Percentiles rank a stretch among this genome's conserved stretches.
Evolutionary conservation across 2,113 vertebrate genomes (phyloP).

Genomic region (Seriola quinqueradiata): DNA sequence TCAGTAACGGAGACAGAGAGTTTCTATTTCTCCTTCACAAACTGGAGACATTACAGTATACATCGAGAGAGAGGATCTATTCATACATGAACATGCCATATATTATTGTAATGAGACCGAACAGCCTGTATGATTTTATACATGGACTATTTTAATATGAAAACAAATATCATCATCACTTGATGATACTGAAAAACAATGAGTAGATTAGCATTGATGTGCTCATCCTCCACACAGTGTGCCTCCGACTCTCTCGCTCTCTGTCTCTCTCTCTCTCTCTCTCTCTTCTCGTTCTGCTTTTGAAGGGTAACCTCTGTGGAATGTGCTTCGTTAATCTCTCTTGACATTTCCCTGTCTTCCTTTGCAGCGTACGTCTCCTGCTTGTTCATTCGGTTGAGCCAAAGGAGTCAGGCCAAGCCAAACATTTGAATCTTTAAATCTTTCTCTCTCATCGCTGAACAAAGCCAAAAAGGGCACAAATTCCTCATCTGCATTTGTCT

Average conservation of each 20-base stretch:
- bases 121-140: not conserved
- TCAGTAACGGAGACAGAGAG: too few relatives aligned
- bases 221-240: not conserved
- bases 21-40: too few relatives aligned
- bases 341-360: conserved; percentile 78
- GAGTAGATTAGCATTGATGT: conserved; percentile 27
- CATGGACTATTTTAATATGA: not conserved
- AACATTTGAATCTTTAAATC: conserved; percentile 61
- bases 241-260: not conserved
- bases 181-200: conserved; percentile 34
- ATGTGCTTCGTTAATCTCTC: conserved; percentile 78
- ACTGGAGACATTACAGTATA: too few relatives aligned
- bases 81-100: not conserved
- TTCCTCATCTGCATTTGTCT: conserved; percentile 17
- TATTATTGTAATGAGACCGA: not conserved
- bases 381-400: conserved; percentile 63
- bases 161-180: conserved; percentile 27
- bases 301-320: conserved; percentile 75
- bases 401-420: conserved; percentile 59
- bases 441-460: conserved; percentile 27
- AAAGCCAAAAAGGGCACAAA: conserved; percentile 17
- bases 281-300: conserved; percentile 45
- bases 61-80: too few relatives aligned
- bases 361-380: conserved; percentile 55
- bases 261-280: not conserved